These are phyloP conservation scores for Trinorchestia longiramus DNA, from an alignment of 1,140 invertebrate species.

Conservation along the genomic window DNA sequence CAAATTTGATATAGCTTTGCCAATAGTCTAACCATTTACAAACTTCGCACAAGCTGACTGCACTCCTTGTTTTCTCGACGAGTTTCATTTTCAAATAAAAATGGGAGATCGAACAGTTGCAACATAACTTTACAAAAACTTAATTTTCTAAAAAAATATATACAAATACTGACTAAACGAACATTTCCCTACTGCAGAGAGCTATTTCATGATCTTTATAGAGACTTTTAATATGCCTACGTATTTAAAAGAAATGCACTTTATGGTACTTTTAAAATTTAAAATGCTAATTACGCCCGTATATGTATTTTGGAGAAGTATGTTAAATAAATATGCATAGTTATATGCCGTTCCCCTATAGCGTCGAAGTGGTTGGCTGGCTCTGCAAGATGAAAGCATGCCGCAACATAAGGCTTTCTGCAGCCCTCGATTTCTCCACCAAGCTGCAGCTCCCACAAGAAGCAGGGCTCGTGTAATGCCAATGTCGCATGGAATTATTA, in stretches of 20 bases:
- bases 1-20: neutral
- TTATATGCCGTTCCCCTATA: neutral
- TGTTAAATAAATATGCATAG: neutral
- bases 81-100: neutral
- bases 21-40: neutral
- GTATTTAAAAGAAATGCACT: neutral
- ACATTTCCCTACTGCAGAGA: neutral
- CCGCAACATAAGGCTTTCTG: neutral
- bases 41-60: neutral
- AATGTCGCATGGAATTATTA: neutral
- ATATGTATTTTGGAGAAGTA: neutral
- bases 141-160: neutral
- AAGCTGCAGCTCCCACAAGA: neutral
- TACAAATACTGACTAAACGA: neutral
- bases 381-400: neutral
- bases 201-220: neutral
- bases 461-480: neutral
- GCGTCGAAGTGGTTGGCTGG: neutral
- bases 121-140: neutral
- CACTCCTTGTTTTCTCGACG: neutral
- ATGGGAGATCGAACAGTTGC: neutral
- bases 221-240: neutral
- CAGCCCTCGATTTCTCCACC: neutral
- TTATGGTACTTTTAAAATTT: neutral
- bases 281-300: neutral